A percentile compares a stretch with the other conserved stretches of the same genome.
phyloP scores from a whole-genome alignment of 2,113 vertebrate species.

The Fregetta grallaria region DNA sequence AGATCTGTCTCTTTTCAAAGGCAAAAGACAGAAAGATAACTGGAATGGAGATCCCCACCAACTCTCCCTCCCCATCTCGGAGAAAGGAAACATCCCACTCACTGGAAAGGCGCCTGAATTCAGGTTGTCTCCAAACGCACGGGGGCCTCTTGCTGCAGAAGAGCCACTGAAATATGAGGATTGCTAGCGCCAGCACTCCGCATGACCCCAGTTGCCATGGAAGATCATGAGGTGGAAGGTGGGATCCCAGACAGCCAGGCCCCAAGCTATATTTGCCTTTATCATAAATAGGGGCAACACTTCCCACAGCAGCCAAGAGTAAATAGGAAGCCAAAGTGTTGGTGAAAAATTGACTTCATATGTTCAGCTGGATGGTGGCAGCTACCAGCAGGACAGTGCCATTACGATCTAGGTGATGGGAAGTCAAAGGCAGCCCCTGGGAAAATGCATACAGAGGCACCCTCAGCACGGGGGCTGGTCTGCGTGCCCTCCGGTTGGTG shows the following conservation, averaged over 20 bases:
- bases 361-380: not conserved
- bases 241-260: not conserved
- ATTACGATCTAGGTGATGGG: not conserved
- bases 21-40: not conserved
- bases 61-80: not conserved
- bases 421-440: not conserved
- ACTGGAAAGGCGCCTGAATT: not conserved
- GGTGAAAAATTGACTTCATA: not conserved
- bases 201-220: not conserved
- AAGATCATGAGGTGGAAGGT: not conserved
- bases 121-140: not conserved
- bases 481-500: rapidly evolving
- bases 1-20: not conserved
- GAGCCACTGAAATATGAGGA: not conserved
- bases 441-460: not conserved
- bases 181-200: not conserved
- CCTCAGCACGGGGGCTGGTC: rapidly evolving
- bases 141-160: not conserved
- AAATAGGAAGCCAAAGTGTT: not conserved
- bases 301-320: not conserved
- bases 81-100: not conserved
- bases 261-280: not conserved
- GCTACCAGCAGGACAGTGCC: not conserved
- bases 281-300: not conserved
- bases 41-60: not conserved